Evolutionary conservation across 30 jellyfish, hydroid and myxozoan genomes (phyloP).

Genomic region (Chrysaora quinquecirrha): DNA sequence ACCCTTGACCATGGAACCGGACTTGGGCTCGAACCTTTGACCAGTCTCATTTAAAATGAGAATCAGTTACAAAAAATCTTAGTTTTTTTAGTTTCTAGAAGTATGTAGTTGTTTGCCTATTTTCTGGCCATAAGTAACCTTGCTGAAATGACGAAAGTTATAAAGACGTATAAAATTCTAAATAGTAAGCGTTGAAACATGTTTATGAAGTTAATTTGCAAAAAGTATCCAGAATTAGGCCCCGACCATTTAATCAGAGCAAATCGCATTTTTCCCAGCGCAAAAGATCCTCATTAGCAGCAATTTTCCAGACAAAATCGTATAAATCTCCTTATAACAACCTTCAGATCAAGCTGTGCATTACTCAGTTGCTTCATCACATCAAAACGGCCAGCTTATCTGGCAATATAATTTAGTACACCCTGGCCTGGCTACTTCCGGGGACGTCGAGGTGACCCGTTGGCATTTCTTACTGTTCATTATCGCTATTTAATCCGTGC

Average conservation of each 20-base stretch:
- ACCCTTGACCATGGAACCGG: too few species aligned
- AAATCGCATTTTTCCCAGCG: not conserved
- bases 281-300: not conserved
- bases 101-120: too few species aligned
- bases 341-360: not conserved
- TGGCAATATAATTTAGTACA: not conserved
- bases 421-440: conserved; percentile 19
- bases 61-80: too few species aligned
- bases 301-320: not conserved
- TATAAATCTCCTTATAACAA: not conserved
- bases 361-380: not conserved
- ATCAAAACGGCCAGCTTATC: not conserved
- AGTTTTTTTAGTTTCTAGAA: too few species aligned
- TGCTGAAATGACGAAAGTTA: too few species aligned
- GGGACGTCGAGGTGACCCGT: conserved; percentile 1
- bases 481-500: not conserved
- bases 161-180: too few species aligned
- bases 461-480: not conserved
- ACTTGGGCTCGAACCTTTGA: too few species aligned
- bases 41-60: too few species aligned
- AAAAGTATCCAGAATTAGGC: too few species aligned
- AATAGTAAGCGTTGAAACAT: too few species aligned
- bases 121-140: too few species aligned
- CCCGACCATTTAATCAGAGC: not conserved
- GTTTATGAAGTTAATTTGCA: too few species aligned